Percentiles rank a stretch among this genome's conserved stretches.
Conservation (phyloP, 2,113 vertebrate genomes). For the Odocoileus hemionus region DNA sequence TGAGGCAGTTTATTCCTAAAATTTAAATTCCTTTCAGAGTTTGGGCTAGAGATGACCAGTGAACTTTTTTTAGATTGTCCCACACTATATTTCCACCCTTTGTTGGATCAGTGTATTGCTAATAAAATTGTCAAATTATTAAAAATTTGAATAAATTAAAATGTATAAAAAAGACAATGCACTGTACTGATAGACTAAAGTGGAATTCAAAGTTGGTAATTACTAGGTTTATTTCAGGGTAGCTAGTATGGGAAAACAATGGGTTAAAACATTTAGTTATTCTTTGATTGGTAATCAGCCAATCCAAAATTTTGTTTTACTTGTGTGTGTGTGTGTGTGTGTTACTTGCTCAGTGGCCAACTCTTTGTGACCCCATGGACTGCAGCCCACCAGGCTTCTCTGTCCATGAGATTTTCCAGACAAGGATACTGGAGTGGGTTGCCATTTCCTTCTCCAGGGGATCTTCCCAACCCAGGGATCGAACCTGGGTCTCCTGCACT, state of each 20-base stretch:
- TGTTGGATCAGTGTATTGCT: background rate
- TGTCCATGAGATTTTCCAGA: background rate
- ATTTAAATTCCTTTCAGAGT: conserved; percentile 23
- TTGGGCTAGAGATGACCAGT: background rate
- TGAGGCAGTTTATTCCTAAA: background rate
- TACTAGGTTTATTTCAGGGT: background rate
- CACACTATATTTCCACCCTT: background rate
- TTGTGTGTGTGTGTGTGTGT: no score
- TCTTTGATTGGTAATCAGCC: background rate
- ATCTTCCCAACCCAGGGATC: background rate
- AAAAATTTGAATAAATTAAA: background rate
- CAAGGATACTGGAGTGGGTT: background rate
- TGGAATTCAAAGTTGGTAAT: background rate
- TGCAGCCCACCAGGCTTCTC: background rate
- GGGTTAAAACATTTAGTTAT: background rate
- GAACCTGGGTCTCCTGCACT: background rate
- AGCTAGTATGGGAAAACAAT: background rate
- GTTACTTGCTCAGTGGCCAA: no score
- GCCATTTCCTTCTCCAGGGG: background rate
- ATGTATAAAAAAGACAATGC: background rate
- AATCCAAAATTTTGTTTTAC: background rate
- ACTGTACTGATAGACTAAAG: background rate
- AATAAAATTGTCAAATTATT: background rate
- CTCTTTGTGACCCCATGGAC: background rate
- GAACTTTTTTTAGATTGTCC: background rate